Evolutionary conservation across 2,113 vertebrate species (phyloP).

Genomic region (Ameiurus melas): DNA sequence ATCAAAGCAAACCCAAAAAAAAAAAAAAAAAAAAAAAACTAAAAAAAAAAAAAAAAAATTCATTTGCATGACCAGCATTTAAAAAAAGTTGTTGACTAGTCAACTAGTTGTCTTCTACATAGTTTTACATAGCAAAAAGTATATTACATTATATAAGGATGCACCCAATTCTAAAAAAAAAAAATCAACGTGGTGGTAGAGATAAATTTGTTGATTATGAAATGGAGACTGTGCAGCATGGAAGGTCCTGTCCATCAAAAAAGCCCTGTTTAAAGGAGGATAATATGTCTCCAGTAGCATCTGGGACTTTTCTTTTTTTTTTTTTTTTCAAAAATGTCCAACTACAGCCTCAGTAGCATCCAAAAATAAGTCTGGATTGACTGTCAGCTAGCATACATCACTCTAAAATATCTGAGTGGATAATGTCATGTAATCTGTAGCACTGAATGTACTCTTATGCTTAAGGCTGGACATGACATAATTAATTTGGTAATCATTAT

Average conservation of each 20-base stretch:
- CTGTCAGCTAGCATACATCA: not conserved
- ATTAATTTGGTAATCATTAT: not conserved
- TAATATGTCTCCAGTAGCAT: not conserved
- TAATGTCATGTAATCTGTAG: not conserved
- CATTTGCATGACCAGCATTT: not conserved
- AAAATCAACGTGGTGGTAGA: not conserved
- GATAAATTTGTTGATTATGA: not conserved
- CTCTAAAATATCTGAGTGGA: not conserved
- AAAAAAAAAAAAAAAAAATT: no score
- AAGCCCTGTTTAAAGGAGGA: not conserved
- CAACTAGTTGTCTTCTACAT: not conserved
- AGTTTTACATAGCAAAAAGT: not conserved
- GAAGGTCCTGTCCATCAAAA: not conserved
- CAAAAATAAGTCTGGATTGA: not conserved
- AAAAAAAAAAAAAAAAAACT: no score
- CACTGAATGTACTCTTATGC: not conserved
- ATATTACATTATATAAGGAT: not conserved
- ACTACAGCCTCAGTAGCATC: not conserved
- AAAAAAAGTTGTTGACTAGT: not conserved
- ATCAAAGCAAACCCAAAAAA: no score
- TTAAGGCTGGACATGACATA: not conserved
- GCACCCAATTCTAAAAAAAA: not conserved
- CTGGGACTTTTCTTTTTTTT: not conserved
- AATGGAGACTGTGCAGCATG: not conserved
- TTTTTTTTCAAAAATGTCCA: not conserved